Conservation (phyloP, 2,113 vertebrate genomes). For the Rousettus leschenaultii region DNA sequence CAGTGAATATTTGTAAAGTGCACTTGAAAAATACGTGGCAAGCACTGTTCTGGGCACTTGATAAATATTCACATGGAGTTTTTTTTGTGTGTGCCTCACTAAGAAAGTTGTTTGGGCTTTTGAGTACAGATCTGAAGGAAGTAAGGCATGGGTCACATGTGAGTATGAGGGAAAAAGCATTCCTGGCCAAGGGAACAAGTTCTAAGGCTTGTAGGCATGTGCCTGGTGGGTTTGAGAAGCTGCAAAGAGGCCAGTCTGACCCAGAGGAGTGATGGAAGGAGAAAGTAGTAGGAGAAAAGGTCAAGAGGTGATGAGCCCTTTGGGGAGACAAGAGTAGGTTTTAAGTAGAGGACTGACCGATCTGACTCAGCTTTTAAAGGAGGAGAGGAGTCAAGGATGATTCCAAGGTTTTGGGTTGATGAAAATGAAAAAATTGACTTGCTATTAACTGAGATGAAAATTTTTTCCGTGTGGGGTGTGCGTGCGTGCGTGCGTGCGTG, state of each 20-base stretch:
- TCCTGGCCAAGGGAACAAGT: not conserved
- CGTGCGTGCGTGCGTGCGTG: not conserved
- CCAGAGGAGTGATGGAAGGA: not conserved
- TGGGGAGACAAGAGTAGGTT: not conserved
- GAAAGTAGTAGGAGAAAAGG: not conserved
- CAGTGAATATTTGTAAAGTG: not conserved
- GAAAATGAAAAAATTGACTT: conserved; percentile 4
- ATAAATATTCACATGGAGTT: not conserved
- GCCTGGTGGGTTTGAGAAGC: not conserved
- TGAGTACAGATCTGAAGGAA: not conserved
- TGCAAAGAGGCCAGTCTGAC: not conserved
- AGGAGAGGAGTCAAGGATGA: not conserved
- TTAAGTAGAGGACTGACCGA: not conserved
- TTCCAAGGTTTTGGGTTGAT: not conserved
- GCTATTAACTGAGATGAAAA: not conserved
- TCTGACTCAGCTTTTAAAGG: not conserved
- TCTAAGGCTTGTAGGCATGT: not conserved
- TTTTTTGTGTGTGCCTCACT: not conserved
- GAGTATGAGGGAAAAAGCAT: not conserved
- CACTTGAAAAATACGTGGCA: not conserved
- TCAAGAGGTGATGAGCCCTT: not conserved
- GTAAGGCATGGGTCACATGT: not conserved
- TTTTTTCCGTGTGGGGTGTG: too few relatives aligned
- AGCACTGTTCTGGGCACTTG: not conserved
- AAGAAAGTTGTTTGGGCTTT: not conserved